A percentile compares a stretch with the other conserved stretches of the same genome.
These are phyloP conservation scores for Enteromius fasciolatus DNA, from an alignment of 2,797 vertebrate species.

Conservation along the genomic window DNA sequence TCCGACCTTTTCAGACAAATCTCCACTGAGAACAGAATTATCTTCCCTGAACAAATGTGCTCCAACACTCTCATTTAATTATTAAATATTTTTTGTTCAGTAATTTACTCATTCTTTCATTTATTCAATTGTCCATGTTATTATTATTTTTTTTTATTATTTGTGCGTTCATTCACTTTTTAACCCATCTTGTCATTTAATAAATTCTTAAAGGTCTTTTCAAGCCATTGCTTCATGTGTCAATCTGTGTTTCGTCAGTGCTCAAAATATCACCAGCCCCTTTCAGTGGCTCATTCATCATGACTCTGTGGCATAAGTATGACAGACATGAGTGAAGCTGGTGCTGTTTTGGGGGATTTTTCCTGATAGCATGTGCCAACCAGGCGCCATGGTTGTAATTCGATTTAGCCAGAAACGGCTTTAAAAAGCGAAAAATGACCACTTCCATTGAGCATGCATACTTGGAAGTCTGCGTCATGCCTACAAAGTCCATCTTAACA, in stretches of 20 bases:
- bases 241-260: conserved; percentile 28
- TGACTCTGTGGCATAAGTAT: conserved; percentile 33
- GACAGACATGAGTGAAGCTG: conserved; percentile 55
- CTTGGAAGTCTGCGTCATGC: conserved; percentile 72
- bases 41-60: neutral
- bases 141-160: neutral
- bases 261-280: conserved; percentile 26
- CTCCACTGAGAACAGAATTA: conserved; percentile 66
- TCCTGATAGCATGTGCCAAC: conserved; percentile 73
- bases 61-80: neutral
- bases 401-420: conserved; percentile 75
- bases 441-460: conserved; percentile 74
- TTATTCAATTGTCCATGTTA: neutral
- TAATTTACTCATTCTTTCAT: neutral
- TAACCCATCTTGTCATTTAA: neutral
- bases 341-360: conserved; percentile 73
- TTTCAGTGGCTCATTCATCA: neutral
- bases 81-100: neutral
- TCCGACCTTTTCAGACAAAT: conserved; percentile 48
- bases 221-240: neutral
- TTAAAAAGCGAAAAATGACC: conserved; percentile 72
- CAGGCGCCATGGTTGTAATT: conserved; percentile 72
- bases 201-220: neutral
- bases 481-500: conserved; percentile 72
- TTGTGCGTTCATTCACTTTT: neutral